A percentile compares a stretch with the other conserved stretches of the same genome.
These are phyloP conservation scores for Sakesphorus luctuosus DNA, from an alignment of 2,113 vertebrate genomes.

Conservation along the genomic window DNA sequence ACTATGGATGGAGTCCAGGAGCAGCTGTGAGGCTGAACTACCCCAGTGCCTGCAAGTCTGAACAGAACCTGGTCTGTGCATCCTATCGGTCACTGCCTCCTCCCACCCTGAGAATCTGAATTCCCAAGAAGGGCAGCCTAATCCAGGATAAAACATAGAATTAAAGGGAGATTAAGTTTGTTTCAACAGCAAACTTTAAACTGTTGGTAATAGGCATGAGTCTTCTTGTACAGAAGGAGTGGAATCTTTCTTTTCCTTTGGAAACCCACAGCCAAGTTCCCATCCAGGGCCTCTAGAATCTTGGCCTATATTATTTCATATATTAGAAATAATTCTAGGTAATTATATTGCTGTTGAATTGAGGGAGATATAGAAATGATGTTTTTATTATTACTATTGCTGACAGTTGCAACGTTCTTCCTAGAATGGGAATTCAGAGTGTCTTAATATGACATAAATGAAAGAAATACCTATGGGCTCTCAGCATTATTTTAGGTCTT, in stretches of 20 bases:
- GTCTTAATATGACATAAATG: neutral
- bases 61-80: neutral
- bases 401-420: neutral
- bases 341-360: neutral
- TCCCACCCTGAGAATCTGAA: neutral
- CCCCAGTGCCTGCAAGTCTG: neutral
- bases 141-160: slow-evolving; percentile 6
- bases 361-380: neutral
- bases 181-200: slow-evolving; percentile 4
- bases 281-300: neutral
- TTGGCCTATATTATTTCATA: neutral
- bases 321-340: neutral
- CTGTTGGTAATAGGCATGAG: neutral
- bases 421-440: neutral
- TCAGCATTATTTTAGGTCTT: neutral
- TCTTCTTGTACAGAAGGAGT: neutral
- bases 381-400: neutral
- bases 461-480: neutral
- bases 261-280: neutral
- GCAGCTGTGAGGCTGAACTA: neutral
- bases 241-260: neutral
- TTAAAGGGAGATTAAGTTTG: neutral
- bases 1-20: accelerated
- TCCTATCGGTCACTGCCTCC: neutral
- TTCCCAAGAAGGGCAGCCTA: neutral